These are phyloP conservation scores for Cataglyphis albicans DNA, from an alignment of 2,888 invertebrate species.

Conservation along the genomic window DNA sequence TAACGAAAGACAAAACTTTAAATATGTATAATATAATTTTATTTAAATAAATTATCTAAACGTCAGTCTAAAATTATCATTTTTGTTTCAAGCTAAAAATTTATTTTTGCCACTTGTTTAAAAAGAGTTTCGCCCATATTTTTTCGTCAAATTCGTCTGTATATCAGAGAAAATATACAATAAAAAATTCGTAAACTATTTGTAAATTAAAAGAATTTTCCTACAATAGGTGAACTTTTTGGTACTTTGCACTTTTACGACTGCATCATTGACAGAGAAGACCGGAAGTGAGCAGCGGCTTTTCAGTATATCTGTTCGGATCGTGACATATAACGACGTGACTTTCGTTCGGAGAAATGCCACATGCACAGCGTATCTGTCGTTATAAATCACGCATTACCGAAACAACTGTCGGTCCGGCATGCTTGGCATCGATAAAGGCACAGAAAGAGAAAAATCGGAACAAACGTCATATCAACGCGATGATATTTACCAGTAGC, in stretches of 20 bases:
- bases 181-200: background rate
- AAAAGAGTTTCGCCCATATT: background rate
- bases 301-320: background rate
- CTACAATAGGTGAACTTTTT: background rate
- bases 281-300: background rate
- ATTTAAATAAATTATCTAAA: background rate
- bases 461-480: background rate
- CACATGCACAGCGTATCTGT: constrained; percentile 22
- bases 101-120: background rate
- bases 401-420: constrained; percentile 34
- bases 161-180: background rate
- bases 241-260: background rate
- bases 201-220: background rate
- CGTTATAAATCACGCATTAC: constrained; percentile 63
- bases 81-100: background rate
- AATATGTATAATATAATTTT: background rate
- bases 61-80: constrained; percentile 4
- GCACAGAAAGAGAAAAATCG: constrained; percentile 6
- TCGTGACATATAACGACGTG: constrained; percentile 37
- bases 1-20: background rate
- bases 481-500: constrained; percentile 34
- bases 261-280: background rate
- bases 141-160: background rate
- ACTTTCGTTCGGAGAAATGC: background rate
- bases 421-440: constrained; percentile 34